phyloP scores from a whole-genome alignment of 2,113 vertebrate species.

The Onychostruthus taczanowskii region DNA sequence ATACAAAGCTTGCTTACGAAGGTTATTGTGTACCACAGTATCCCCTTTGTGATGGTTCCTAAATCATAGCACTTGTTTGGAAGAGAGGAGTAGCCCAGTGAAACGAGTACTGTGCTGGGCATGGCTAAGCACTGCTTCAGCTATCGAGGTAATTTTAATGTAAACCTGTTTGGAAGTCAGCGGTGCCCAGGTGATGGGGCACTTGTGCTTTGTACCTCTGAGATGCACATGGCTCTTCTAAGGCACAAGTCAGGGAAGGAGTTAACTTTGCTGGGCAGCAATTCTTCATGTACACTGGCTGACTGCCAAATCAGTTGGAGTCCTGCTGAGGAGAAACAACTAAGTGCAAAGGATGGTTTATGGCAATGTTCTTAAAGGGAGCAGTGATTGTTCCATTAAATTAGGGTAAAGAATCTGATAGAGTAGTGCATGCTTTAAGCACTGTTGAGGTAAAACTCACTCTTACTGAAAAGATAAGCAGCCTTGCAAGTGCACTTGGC shows the following conservation, averaged over 20 bases:
- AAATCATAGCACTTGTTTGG: background rate
- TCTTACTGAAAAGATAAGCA: background rate
- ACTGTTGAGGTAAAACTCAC: background rate
- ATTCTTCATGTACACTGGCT: background rate
- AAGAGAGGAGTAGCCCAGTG: background rate
- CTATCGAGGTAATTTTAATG: background rate
- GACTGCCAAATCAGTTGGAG: background rate
- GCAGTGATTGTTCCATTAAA: background rate
- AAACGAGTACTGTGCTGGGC: accelerated
- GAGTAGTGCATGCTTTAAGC: background rate
- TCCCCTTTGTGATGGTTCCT: background rate
- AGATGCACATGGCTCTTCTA: background rate
- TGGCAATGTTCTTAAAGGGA: background rate
- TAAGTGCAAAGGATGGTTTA: background rate
- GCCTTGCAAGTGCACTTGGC: background rate
- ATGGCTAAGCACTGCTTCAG: background rate
- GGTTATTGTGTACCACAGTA: background rate
- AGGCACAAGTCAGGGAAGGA: background rate
- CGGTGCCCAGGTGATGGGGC: background rate
- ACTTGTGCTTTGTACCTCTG: background rate
- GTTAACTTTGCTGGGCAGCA: background rate
- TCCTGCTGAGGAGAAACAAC: background rate
- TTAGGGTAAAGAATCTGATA: background rate
- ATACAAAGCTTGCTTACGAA: background rate
- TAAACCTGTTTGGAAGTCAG: background rate